phyloP scores from a whole-genome alignment of 2,797 vertebrate species.

The Pagetopsis macropterus region DNA sequence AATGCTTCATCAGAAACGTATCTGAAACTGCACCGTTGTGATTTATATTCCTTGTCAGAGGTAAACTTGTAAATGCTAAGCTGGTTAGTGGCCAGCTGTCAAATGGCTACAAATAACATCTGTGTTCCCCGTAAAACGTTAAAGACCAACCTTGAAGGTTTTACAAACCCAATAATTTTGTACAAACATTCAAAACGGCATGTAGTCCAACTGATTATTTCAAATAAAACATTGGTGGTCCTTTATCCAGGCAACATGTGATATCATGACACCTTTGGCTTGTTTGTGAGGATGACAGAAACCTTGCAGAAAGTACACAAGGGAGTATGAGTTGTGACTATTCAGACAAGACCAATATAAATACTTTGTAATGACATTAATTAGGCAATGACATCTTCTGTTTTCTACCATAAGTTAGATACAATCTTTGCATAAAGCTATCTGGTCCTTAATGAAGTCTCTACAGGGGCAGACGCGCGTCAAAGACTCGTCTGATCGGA shows the following conservation, averaged over 20 bases:
- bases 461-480: conserved; percentile 87
- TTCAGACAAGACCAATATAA: not conserved
- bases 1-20: not conserved
- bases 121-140: not conserved
- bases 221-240: not conserved
- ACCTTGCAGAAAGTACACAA: not conserved
- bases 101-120: conserved; percentile 3
- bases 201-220: not conserved
- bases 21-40: too few species aligned
- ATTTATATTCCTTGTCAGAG: not conserved
- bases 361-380: too few species aligned
- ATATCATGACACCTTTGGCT: not conserved
- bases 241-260: not conserved
- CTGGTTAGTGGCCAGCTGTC: not conserved
- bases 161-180: not conserved
- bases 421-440: conserved; percentile 45
- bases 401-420: conserved; percentile 6
- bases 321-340: not conserved
- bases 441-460: conserved; percentile 89
- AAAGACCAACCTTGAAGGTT: not conserved
- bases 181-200: not conserved
- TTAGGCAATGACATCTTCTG: too few species aligned
- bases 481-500: conserved; percentile 53
- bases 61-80: not conserved
- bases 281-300: not conserved